Evolutionary conservation across 2,113 vertebrate species (phyloP).

Genomic region (Otocyon megalotis): DNA sequence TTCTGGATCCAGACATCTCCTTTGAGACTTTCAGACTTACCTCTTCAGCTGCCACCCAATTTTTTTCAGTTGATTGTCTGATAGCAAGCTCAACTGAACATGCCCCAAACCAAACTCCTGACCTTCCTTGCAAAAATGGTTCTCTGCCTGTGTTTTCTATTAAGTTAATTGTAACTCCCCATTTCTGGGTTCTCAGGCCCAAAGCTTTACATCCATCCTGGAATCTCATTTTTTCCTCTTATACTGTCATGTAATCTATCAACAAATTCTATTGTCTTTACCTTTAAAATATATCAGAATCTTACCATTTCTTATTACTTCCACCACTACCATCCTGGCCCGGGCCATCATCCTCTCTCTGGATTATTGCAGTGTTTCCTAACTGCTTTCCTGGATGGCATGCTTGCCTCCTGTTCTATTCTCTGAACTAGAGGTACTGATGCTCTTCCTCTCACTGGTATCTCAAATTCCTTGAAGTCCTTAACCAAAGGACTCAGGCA

Average conservation of each 20-base stretch:
- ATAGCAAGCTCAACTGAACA: background rate
- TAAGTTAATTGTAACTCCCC: background rate
- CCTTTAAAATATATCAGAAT: background rate
- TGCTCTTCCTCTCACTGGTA: background rate
- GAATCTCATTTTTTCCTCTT: background rate
- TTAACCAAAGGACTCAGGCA: background rate
- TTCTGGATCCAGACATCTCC: background rate
- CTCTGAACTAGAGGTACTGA: background rate
- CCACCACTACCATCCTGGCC: background rate
- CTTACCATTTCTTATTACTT: background rate
- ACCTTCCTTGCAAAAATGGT: background rate
- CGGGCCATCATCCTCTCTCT: fast-evolving
- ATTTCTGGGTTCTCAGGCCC: background rate
- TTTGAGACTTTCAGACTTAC: background rate
- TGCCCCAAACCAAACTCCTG: background rate
- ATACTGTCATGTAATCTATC: background rate
- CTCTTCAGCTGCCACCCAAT: background rate
- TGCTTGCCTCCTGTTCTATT: background rate
- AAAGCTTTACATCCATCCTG: background rate
- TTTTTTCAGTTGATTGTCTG: slow-evolving; percentile 27
- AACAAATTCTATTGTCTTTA: background rate
- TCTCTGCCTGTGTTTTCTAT: background rate
- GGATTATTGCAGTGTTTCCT: background rate
- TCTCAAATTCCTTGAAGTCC: background rate
- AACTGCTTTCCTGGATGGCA: background rate